Base-by-base conservation (phyloP, 2,113 vertebrate genomes). In the Fregetta grallaria region DNA sequence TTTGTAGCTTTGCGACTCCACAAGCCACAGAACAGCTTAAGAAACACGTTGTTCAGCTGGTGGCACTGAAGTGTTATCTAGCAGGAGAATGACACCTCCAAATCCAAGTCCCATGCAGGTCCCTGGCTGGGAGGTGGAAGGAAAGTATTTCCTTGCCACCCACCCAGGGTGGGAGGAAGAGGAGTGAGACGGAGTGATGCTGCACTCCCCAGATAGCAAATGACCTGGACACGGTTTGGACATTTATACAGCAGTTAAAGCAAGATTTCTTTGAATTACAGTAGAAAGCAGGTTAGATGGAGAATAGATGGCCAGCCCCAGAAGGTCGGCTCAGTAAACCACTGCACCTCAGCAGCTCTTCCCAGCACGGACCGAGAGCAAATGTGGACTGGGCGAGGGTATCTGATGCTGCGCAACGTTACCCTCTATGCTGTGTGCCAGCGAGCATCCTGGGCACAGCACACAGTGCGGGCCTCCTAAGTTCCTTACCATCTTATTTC, bases 161-260 rank as follows among this genome's bases (percentile, higher is more conserved):
- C 49, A 56, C 8, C 4, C 1, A 0, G 3, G 2, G 5, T 15
- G 81, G 52, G 2, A 77, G 44, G 15, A 87, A 40, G 36, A 86
- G 30, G 29, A 67, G 44, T 34, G 23, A 44, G 42, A 61, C 2
- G 2, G 16, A 55, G 55, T 1, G 15, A 76, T 45, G 52, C 13
- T 61, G 44, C 3, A 6, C 18, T 72, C 21, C 16, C 10, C 1
- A 3, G n/a, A 63, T 2, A 32, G 21, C n/a, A 71, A 74, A 47
- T 19, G 11, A 70, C 45, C 32, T 0, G 0, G 58, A 22, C 2
- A 9, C 1, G 9, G 11, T 30, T 83, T 8, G 15, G 52, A 36
- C 21, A 62, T 34, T 74, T 53, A 42, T 32, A 40, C 42, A 71
- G 27, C 62, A 65, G 23, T 25, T 59, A 50, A 58, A 70, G 47